These are phyloP conservation scores for Callipepla squamata DNA, from an alignment of 2,113 vertebrate genomes.

Conservation along the genomic window DNA sequence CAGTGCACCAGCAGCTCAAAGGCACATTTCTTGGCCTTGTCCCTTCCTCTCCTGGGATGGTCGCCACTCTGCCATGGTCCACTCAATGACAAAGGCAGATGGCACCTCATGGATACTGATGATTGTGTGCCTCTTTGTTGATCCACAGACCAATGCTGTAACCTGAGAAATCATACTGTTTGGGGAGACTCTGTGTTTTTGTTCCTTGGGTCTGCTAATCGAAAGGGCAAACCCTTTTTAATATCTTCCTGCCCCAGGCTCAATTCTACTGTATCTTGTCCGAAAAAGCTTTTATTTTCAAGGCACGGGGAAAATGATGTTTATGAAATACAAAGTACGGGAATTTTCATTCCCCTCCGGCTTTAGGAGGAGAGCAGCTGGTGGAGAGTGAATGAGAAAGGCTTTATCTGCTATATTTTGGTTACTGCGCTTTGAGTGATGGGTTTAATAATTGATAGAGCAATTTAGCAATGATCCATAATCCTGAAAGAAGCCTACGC, in stretches of 20 bases:
- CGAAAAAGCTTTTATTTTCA: conserved; percentile 28
- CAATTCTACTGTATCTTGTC: not conserved
- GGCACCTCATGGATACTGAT: not conserved
- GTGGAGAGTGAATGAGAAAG: conserved; percentile 56
- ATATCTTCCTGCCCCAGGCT: not conserved
- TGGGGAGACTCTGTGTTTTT: not conserved
- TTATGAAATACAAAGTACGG: conserved; percentile 51
- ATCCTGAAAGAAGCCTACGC: conserved; percentile 50
- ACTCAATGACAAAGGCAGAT: not conserved
- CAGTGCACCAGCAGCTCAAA: not conserved
- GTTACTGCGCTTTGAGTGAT: conserved; percentile 59
- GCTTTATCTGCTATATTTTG: conserved; percentile 67
- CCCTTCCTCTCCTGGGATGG: not conserved
- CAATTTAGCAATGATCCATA: conserved; percentile 71
- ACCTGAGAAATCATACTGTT: conserved; percentile 25
- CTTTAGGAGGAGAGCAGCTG: conserved; percentile 59
- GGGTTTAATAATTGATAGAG: conserved; percentile 73
- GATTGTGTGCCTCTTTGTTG: not conserved
- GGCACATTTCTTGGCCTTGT: fast-evolving
- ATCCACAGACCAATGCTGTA: conserved; percentile 16
- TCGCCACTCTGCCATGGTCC: not conserved
- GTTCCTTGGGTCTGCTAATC: conserved; percentile 22
- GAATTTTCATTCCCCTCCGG: conserved; percentile 62
- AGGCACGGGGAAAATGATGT: conserved; percentile 23
- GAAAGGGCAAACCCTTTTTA: conserved; percentile 13